Evolutionary conservation across 1,140 invertebrate species (phyloP).

Genomic region (Danaus melanippus): DNA sequence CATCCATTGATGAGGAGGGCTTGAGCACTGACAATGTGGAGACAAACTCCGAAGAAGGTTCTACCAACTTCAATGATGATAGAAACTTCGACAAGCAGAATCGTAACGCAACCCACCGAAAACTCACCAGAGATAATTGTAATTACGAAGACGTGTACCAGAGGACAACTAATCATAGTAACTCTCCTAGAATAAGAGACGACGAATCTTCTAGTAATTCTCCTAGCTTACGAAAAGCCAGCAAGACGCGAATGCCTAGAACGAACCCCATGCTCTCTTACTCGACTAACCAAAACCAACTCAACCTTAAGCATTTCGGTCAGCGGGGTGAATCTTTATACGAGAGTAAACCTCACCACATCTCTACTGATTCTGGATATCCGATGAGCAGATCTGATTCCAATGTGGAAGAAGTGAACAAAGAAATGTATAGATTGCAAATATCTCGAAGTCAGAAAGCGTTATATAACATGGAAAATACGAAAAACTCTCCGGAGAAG

Average conservation of each 20-base stretch:
- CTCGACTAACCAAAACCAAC: conserved; percentile 60
- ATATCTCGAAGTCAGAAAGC: conserved; percentile 70
- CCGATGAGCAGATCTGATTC: conserved; percentile 67
- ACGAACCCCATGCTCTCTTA: conserved; percentile 72
- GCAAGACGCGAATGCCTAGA: conserved; percentile 66
- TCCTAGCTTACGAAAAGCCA: conserved; percentile 59
- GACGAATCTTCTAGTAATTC: conserved; percentile 66
- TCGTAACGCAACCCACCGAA: conserved; percentile 66
- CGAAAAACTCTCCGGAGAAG: conserved; percentile 60
- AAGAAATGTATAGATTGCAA: conserved; percentile 70
- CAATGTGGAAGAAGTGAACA: conserved; percentile 69
- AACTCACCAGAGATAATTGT: conserved; percentile 65
- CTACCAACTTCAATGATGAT: conserved; percentile 69
- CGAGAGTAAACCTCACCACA: conserved; percentile 63
- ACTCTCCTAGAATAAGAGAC: conserved; percentile 55
- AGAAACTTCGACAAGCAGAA: conserved; percentile 72
- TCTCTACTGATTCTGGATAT: conserved; percentile 57
- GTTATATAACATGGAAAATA: conserved; percentile 62
- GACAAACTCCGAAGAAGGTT: conserved; percentile 70
- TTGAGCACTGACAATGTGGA: conserved; percentile 72
- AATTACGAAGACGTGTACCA: conserved; percentile 70
- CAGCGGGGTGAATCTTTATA: conserved; percentile 60
- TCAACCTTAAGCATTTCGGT: conserved; percentile 67
- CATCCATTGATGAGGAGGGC: conserved; percentile 71
- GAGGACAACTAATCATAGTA: conserved; percentile 51